A percentile compares a stretch with the other conserved stretches of the same genome.
These are phyloP conservation scores for Cherax quadricarinatus DNA, from an alignment of 1,140 invertebrate species.

Conservation along the genomic window DNA sequence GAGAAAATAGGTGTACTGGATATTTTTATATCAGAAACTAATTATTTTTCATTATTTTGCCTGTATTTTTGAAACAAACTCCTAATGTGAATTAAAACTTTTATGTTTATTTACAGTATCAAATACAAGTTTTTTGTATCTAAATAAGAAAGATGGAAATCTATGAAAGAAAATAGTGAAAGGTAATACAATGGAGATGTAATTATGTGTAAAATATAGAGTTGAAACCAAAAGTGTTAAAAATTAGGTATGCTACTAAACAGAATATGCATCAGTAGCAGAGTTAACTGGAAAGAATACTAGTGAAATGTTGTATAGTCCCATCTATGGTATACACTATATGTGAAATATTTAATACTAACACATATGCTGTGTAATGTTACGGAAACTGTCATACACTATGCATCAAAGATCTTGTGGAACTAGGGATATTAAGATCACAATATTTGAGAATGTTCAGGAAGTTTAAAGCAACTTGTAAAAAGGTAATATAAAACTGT, in stretches of 20 bases:
- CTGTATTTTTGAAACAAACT: background rate
- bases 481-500: background rate
- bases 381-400: background rate
- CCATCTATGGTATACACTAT: too few species aligned
- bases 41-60: background rate
- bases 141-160: background rate
- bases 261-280: background rate
- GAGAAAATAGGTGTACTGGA: background rate
- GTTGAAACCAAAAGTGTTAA: background rate
- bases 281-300: background rate
- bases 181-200: background rate
- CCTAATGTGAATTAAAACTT: background rate
- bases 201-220: background rate
- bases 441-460: background rate
- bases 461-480: background rate
- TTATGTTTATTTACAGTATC: background rate
- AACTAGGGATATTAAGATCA: background rate
- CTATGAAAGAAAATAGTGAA: background rate
- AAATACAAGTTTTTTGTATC: background rate
- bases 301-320: background rate
- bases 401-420: background rate
- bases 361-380: background rate
- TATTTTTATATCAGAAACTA: background rate
- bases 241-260: background rate
- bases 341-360: background rate